These are phyloP conservation scores for Dicrurus megarhynchus DNA, from an alignment of 2,113 vertebrate genomes.

Conservation along the genomic window DNA sequence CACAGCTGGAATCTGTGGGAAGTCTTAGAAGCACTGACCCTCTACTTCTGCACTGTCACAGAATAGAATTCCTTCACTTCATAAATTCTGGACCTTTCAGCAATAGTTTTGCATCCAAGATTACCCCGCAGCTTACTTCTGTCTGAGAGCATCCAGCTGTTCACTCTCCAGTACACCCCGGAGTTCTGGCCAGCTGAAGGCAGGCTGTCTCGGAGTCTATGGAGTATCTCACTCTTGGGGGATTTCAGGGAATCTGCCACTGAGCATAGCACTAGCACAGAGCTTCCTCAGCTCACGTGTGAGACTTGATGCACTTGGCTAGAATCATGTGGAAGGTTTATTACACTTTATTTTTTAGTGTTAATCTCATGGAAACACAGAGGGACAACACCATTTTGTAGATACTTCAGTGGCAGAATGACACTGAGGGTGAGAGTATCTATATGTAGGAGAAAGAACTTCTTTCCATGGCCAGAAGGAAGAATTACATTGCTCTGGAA, in stretches of 20 bases:
- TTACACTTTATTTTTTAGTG: neutral
- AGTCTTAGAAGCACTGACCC: neutral
- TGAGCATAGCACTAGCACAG: neutral
- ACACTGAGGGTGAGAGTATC: neutral
- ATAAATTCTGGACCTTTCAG: slow-evolving; percentile 30
- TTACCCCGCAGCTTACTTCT: neutral
- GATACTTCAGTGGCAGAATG: neutral
- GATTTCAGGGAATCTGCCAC: neutral
- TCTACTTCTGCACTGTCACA: neutral
- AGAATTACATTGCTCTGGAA: neutral
- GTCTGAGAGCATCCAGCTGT: slow-evolving; percentile 31
- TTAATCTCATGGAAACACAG: neutral
- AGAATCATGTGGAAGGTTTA: neutral
- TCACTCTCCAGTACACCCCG: neutral
- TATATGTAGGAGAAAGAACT: neutral
- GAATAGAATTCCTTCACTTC: neutral
- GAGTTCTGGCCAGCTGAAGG: neutral
- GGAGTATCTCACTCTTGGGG: neutral
- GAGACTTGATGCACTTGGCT: neutral
- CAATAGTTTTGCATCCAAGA: neutral
- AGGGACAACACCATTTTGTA: neutral
- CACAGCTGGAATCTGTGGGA: slow-evolving; percentile 16
- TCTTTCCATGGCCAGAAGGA: neutral
- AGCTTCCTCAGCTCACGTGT: neutral
- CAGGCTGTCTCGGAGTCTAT: neutral